Evolutionary conservation across 2,888 invertebrate genomes (phyloP).

Genomic region (Yponomeuta sedellus): DNA sequence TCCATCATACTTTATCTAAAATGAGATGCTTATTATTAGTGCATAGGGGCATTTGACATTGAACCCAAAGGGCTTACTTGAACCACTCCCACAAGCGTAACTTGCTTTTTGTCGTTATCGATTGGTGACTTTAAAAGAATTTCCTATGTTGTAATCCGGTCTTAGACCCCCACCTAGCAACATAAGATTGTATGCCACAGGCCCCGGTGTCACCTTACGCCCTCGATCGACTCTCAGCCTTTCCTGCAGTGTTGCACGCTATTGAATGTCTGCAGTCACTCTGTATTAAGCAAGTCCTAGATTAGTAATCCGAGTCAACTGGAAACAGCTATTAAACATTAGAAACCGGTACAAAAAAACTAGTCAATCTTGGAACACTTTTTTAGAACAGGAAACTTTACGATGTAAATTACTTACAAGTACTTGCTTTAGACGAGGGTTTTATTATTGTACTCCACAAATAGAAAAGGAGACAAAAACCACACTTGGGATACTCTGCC

Average conservation of each 20-base stretch:
- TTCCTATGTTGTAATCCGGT: slow-evolving; percentile 17
- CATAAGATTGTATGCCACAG: slow-evolving; percentile 54
- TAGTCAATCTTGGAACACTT: background rate
- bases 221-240: slow-evolving; percentile 51
- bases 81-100: background rate
- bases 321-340: background rate
- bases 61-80: background rate
- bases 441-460: slow-evolving; percentile 64
- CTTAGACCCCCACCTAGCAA: slow-evolving; percentile 4
- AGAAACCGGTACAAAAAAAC: background rate
- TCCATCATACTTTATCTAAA: slow-evolving; percentile 49
- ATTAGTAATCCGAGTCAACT: slow-evolving; percentile 9
- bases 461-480: slow-evolving; percentile 65
- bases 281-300: slow-evolving; percentile 31
- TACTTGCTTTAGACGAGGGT: slow-evolving; percentile 41
- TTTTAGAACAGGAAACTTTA: background rate
- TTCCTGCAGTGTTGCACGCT: slow-evolving; percentile 61
- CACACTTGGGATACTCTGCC: slow-evolving; percentile 54
- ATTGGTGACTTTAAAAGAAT: slow-evolving; percentile 11
- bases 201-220: slow-evolving; percentile 67
- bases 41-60: slow-evolving; percentile 30
- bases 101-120: background rate
- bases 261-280: slow-evolving; percentile 65
- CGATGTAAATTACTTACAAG: slow-evolving; percentile 4
- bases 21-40: slow-evolving; percentile 32